Evolutionary conservation across 2,888 invertebrate species (phyloP).

Genomic region (Ochropleura plecta): DNA sequence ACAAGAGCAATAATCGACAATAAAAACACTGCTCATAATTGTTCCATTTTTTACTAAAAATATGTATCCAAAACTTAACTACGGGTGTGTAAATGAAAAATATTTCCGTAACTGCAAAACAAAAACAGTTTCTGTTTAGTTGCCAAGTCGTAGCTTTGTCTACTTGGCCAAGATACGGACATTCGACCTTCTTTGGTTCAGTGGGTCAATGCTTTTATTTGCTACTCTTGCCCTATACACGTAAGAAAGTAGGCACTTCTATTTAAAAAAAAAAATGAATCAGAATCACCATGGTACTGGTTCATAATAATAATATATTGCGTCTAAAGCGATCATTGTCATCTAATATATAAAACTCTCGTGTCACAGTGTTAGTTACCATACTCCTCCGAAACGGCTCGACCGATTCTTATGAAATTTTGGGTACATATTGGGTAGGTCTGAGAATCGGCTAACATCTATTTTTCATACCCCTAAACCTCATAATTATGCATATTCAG

Average conservation of each 20-base stretch:
- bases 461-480: too few relatives aligned
- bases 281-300: too few relatives aligned
- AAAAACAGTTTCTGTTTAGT: conserved; percentile 47
- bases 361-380: too few relatives aligned
- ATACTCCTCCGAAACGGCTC: too few relatives aligned
- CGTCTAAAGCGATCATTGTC: too few relatives aligned
- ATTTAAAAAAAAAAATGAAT: too few relatives aligned
- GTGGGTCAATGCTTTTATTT: conserved; percentile 58
- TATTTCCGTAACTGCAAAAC: conserved; percentile 48
- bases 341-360: too few relatives aligned
- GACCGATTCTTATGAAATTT: too few relatives aligned
- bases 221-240: conserved; percentile 1
- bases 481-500: too few relatives aligned
- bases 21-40: background rate
- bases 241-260: background rate
- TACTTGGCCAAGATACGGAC: conserved; percentile 54
- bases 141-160: conserved; percentile 58
- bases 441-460: too few relatives aligned
- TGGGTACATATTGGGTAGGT: too few relatives aligned
- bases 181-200: conserved; percentile 50
- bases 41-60: background rate
- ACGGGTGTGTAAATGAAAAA: conserved; percentile 48
- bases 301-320: too few relatives aligned
- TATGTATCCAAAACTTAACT: conserved; percentile 37
- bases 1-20: background rate